Evolutionary conservation across 1,140 invertebrate species (phyloP).

Genomic region (Idris sp.): DNA sequence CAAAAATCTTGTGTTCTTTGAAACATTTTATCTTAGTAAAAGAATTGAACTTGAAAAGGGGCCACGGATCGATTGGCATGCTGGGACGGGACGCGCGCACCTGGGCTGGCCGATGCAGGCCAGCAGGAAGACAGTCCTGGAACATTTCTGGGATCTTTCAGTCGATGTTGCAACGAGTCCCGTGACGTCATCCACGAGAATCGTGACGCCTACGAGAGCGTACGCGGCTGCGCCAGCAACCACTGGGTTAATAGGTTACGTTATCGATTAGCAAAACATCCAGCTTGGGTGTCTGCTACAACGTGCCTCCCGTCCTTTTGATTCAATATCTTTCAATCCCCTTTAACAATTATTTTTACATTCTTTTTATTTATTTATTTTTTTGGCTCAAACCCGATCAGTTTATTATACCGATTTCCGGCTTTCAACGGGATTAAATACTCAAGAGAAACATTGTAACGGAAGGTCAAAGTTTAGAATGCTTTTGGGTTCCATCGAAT

Average conservation of each 20-base stretch:
- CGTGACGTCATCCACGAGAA: constrained; percentile 61
- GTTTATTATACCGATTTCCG: too few relatives aligned
- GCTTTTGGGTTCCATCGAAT: too few relatives aligned
- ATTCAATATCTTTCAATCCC: constrained; percentile 56
- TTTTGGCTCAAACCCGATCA: too few relatives aligned
- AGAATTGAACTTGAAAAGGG: too few relatives aligned
- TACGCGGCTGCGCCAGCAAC: constrained; percentile 56
- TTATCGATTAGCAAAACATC: constrained; percentile 65
- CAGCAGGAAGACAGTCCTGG: constrained; percentile 59
- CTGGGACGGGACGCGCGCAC: constrained; percentile 34
- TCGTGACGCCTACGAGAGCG: constrained; percentile 57
- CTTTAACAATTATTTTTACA: too few relatives aligned
- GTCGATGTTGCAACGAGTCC: constrained; percentile 62
- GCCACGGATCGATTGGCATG: constrained; percentile 49
- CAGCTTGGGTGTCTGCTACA: constrained; percentile 49
- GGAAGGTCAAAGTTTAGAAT: too few relatives aligned
- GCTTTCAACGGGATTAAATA: too few relatives aligned
- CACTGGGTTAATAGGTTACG: constrained; percentile 72
- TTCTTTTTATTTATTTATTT: too few relatives aligned
- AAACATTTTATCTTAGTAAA: too few relatives aligned
- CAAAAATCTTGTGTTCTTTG: too few relatives aligned
- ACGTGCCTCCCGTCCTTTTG: constrained; percentile 52
- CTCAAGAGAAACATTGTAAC: too few relatives aligned
- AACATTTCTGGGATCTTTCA: constrained; percentile 61
- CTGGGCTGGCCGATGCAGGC: constrained; percentile 57